Base-by-base conservation (phyloP, 2,888 invertebrate species). In the Ametastegia equiseti region DNA sequence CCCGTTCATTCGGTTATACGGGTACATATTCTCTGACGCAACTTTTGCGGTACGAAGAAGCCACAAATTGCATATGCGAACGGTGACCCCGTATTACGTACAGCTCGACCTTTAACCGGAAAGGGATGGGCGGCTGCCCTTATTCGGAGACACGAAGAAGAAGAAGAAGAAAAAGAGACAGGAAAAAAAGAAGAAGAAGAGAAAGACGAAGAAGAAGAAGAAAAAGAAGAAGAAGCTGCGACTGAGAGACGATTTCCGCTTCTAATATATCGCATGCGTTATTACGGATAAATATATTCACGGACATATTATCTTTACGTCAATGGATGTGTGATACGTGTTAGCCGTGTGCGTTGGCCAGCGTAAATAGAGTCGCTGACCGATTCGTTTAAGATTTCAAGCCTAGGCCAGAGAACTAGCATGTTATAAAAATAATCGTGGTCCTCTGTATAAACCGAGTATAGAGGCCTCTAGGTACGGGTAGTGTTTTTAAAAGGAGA, bases 401-500 rank as follows among this genome's bases (percentile, higher is more conserved):
- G 30, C 71, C n/a, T 71, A 42, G 71, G 30, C 45, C n/a, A n/a
- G 27, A 54, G 50, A 47, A 19, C 33, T 75, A 36, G 78, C 23
- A n/a, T 42, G 78, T 15, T 78, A 78, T 63, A 60, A 63, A 78
- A 78, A 78, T 78, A 78, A 78, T 78, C 78, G 30, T 60, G 78
- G 36, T 78, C 63, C 78, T 78, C 57, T 78, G 57, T 78, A 78
- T 78, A 78, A 78, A 63, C 78, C n/a, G n/a, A n/a, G n/a, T 78
- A 7, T 39, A 63, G 78, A 63, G 63, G 57, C 63, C 30, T 71
- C 7, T 36, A 78, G 57, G 57, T 63, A 78, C 42, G 27, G 7
- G 75, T 42, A 67, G 80, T 80, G 65, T 80, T 65, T 80, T 67
- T 67, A 80, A 80, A 73, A 60, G 81, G 73, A 63, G 60, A 81